phyloP scores from a whole-genome alignment of 2,797 vertebrate genomes.

The Oreochromis mossambicus region DNA sequence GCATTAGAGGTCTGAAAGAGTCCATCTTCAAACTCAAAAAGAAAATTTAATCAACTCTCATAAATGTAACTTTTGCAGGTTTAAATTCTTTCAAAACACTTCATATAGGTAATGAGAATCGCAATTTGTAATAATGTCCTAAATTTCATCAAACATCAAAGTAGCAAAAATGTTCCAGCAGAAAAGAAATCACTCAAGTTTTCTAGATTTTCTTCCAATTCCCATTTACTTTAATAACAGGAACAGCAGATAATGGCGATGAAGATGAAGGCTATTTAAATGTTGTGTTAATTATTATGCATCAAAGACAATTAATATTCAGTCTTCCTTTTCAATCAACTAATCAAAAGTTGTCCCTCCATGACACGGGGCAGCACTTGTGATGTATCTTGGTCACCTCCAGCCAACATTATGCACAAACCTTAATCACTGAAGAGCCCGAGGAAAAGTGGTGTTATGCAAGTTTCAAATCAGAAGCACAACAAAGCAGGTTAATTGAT shows the following conservation, averaged over 20 bases:
- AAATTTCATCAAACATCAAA: background rate
- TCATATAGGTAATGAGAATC: background rate
- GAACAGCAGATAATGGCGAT: background rate
- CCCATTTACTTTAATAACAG: background rate
- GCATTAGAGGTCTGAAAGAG: background rate
- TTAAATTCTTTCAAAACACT: background rate
- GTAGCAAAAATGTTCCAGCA: background rate
- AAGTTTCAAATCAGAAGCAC: conserved; percentile 88
- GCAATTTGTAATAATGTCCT: background rate
- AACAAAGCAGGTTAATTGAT: conserved; percentile 99
- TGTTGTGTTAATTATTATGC: background rate
- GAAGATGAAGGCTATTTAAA: background rate
- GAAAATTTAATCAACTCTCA: background rate
- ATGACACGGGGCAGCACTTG: conserved; percentile 64
- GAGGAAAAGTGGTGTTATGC: conserved; percentile 80
- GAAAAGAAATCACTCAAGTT: background rate
- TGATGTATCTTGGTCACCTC: conserved; percentile 70
- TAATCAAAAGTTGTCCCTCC: conserved; percentile 41
- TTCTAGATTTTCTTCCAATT: background rate
- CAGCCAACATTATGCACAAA: conserved; percentile 82
- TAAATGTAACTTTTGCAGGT: background rate
- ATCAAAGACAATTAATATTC: background rate
- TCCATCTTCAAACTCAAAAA: background rate
- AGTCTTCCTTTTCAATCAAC: conserved; percentile 12
- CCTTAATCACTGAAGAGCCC: conserved; percentile 79